Evolutionary conservation across 2,113 vertebrate genomes (phyloP).

Genomic region (Macaca mulatta): DNA sequence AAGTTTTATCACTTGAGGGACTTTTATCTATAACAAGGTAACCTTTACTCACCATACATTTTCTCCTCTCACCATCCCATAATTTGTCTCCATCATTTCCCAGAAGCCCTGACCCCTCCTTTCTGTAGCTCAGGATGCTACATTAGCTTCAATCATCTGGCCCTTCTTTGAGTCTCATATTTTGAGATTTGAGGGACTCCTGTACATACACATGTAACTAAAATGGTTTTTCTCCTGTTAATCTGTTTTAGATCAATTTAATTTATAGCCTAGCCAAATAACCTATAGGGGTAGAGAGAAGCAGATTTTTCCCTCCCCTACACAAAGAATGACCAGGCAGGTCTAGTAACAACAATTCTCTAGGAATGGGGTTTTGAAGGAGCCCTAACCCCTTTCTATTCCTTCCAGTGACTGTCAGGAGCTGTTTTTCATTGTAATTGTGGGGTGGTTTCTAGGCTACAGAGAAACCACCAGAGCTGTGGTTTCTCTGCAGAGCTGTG

Average conservation of each 20-base stretch:
- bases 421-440: background rate
- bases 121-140: background rate
- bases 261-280: background rate
- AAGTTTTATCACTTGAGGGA: background rate
- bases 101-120: background rate
- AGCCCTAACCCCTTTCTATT: background rate
- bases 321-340: background rate
- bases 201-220: background rate
- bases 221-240: background rate
- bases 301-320: background rate
- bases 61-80: background rate
- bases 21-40: background rate
- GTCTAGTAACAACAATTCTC: background rate
- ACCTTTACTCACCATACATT: background rate
- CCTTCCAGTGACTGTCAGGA: background rate
- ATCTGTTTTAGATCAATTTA: background rate
- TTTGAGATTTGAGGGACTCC: background rate
- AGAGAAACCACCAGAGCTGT: background rate
- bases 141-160: background rate
- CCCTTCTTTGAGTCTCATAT: background rate
- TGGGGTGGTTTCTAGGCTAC: background rate
- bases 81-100: background rate
- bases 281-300: background rate
- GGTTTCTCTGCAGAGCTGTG: background rate
- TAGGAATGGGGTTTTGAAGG: background rate